Conservation (phyloP, 2,797 vertebrate species). For the Fistularia tabacaria region DNA sequence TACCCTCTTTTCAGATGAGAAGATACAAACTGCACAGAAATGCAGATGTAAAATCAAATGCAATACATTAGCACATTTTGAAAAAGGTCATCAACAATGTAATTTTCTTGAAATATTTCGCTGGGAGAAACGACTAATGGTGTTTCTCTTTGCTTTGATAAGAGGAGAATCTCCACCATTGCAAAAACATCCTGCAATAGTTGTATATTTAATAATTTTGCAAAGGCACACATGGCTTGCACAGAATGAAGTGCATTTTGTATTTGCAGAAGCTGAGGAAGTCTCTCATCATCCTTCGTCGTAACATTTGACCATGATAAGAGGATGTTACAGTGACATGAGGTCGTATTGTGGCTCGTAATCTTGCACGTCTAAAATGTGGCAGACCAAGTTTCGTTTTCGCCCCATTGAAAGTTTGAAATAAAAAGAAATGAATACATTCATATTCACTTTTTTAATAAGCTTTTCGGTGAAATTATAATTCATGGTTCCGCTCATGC, state of each 20-base stretch:
- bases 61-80: too few relatives aligned
- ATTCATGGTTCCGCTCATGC: too few relatives aligned
- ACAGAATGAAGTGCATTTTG: slow-evolving; percentile 38
- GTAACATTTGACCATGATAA: slow-evolving; percentile 30
- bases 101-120: too few relatives aligned
- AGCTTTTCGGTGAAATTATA: too few relatives aligned
- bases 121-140: neutral
- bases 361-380: too few relatives aligned
- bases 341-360: slow-evolving; percentile 27
- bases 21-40: too few relatives aligned
- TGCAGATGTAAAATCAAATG: too few relatives aligned
- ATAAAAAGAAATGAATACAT: too few relatives aligned
- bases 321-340: slow-evolving; percentile 40
- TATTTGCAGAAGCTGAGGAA: slow-evolving; percentile 55
- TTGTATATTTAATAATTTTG: slow-evolving; percentile 22
- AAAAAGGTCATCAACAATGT: too few relatives aligned
- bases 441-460: too few relatives aligned
- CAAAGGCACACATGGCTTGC: slow-evolving; percentile 30
- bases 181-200: slow-evolving; percentile 30
- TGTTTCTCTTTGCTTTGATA: neutral
- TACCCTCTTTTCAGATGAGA: neutral
- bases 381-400: too few relatives aligned
- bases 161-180: slow-evolving; percentile 4
- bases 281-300: slow-evolving; percentile 34
- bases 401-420: too few relatives aligned